Conservation (phyloP, 2,113 vertebrate genomes). For the Montifringilla adamsi region DNA sequence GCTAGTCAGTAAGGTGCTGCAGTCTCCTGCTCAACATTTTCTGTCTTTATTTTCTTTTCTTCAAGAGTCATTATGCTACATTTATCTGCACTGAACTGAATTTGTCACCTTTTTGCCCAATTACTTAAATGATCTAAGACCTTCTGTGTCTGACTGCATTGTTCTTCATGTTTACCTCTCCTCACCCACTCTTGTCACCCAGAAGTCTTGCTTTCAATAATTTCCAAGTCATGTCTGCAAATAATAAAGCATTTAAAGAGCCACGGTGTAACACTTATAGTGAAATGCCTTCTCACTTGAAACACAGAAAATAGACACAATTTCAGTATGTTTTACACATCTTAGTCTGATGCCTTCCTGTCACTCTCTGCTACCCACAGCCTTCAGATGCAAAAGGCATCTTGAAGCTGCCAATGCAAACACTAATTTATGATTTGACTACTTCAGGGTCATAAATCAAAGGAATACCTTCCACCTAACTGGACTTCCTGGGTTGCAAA, state of each 20-base stretch:
- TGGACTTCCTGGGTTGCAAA: not conserved
- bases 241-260: constrained; percentile 16
- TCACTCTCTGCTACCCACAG: constrained; percentile 23
- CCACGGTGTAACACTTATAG: not conserved
- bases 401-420: constrained; percentile 20
- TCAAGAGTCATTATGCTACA: constrained; percentile 27
- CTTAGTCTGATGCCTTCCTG: not conserved
- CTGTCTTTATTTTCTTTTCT: not conserved
- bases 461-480: constrained; percentile 5
- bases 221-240: constrained; percentile 15
- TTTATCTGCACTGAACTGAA: not conserved
- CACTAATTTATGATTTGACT: constrained; percentile 16
- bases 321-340: constrained; percentile 20
- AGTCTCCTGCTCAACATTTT: not conserved
- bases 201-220: constrained; percentile 1
- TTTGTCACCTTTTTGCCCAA: constrained; percentile 59
- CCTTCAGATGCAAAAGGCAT: constrained; percentile 17
- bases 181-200: not conserved
- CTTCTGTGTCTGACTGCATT: constrained; percentile 28
- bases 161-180: constrained; percentile 51
- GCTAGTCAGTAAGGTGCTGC: not conserved
- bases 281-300: constrained; percentile 33
- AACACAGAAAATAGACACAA: not conserved
- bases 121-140: constrained; percentile 59
- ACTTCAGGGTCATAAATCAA: not conserved